These are phyloP conservation scores for Sylvicola cinctus DNA, from an alignment of 2,888 invertebrate genomes.

Conservation along the genomic window DNA sequence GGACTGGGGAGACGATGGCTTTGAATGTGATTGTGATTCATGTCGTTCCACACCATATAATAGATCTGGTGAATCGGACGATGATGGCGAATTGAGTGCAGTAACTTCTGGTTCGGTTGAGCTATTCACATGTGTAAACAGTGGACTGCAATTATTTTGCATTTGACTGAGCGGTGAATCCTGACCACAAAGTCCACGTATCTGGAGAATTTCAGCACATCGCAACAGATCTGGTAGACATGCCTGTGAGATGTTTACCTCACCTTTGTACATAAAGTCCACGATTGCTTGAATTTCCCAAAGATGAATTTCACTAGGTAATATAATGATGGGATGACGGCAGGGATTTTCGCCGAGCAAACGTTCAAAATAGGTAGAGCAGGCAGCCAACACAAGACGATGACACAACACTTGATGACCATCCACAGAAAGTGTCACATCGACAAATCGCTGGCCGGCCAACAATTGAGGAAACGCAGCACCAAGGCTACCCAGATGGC, in stretches of 20 bases:
- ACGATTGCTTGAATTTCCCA: slow-evolving; percentile 72
- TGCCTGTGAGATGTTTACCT: slow-evolving; percentile 71
- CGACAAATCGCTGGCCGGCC: slow-evolving; percentile 41
- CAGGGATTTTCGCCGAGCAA: slow-evolving; percentile 65
- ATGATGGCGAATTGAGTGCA: too few relatives aligned
- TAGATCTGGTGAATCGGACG: too few relatives aligned
- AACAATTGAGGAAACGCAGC: slow-evolving; percentile 24
- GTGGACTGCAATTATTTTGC: neutral
- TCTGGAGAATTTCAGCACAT: slow-evolving; percentile 66
- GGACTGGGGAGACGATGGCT: too few relatives aligned
- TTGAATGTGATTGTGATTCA: too few relatives aligned
- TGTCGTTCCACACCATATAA: too few relatives aligned
- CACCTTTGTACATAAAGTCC: slow-evolving; percentile 81
- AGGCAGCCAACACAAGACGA: slow-evolving; percentile 67
- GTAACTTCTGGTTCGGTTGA: too few relatives aligned
- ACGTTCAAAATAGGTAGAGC: slow-evolving; percentile 65
- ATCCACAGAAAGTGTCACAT: slow-evolving; percentile 75
- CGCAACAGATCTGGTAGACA: slow-evolving; percentile 61
- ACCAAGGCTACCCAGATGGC: slow-evolving; percentile 24
- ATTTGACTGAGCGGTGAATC: slow-evolving; percentile 1
- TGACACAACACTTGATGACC: slow-evolving; percentile 65
- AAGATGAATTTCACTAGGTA: slow-evolving; percentile 66
- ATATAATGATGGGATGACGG: slow-evolving; percentile 60
- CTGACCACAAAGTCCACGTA: slow-evolving; percentile 33
- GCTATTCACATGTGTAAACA: too few relatives aligned